These are phyloP conservation scores for Falcunculus frontatus DNA, from an alignment of 2,113 vertebrate genomes.

Conservation along the genomic window DNA sequence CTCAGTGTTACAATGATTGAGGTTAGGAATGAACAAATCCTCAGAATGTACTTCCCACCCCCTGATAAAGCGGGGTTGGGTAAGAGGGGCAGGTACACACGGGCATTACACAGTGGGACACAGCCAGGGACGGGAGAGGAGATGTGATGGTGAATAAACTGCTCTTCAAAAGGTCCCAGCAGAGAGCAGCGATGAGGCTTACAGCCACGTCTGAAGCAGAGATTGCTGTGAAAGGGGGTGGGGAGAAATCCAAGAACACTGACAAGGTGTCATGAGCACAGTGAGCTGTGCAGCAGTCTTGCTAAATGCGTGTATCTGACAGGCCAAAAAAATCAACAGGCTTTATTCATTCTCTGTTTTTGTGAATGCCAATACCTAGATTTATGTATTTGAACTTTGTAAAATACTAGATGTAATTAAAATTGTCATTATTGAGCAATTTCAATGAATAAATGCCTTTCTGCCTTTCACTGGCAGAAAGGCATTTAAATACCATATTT, in stretches of 20 bases:
- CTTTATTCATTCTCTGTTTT: background rate
- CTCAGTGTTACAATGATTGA: background rate
- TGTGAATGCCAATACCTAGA: background rate
- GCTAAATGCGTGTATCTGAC: background rate
- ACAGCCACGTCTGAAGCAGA: background rate
- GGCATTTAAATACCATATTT: background rate
- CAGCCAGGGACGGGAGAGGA: background rate
- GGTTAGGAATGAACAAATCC: background rate
- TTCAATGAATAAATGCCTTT: background rate
- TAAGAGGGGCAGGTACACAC: background rate
- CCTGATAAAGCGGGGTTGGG: rapidly evolving
- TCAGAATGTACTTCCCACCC: background rate
- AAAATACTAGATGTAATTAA: background rate
- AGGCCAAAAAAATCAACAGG: background rate
- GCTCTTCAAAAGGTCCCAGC: background rate
- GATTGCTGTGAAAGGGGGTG: background rate
- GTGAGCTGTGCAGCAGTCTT: background rate
- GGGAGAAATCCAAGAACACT: background rate
- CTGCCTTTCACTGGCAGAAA: background rate
- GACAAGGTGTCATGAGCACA: background rate
- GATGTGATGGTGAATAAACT: background rate
- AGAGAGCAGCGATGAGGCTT: background rate
- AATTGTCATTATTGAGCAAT: background rate
- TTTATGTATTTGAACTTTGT: background rate
- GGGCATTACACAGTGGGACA: background rate